Evolutionary conservation across 2,888 invertebrate genomes (phyloP).

Genomic region (Deilephila elpenor): DNA sequence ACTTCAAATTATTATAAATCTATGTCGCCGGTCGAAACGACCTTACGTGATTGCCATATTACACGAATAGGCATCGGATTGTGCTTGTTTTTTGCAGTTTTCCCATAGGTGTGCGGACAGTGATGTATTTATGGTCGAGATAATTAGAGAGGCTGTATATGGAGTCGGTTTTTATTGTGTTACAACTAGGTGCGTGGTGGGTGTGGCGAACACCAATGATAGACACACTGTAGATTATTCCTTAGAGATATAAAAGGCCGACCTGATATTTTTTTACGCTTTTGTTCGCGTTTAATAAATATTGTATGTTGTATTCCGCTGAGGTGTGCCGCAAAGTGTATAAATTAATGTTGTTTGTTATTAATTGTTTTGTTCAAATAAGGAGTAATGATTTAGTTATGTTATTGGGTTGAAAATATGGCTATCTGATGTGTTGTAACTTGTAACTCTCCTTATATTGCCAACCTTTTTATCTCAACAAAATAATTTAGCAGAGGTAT

Average conservation of each 20-base stretch:
- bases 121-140: constrained; percentile 21
- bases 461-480: no score
- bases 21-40: constrained; percentile 35
- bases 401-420: no score
- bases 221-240: constrained; percentile 1
- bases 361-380: not conserved
- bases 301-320: not conserved
- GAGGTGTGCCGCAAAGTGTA: not conserved
- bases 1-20: constrained; percentile 46
- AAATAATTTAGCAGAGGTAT: no score
- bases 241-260: not conserved
- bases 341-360: not conserved
- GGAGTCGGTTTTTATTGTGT: not conserved
- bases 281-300: not conserved
- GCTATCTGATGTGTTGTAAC: no score
- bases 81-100: constrained; percentile 14
- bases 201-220: constrained; percentile 11
- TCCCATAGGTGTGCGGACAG: constrained; percentile 21
- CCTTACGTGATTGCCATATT: constrained; percentile 38
- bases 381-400: no score
- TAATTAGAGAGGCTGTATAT: constrained; percentile 16
- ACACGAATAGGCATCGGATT: constrained; percentile 5
- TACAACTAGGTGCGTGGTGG: not conserved
- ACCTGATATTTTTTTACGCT: not conserved
- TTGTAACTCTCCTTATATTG: no score